Conservation (phyloP, 2,113 vertebrate genomes). For the Campylomormyrus numenius region DNA sequence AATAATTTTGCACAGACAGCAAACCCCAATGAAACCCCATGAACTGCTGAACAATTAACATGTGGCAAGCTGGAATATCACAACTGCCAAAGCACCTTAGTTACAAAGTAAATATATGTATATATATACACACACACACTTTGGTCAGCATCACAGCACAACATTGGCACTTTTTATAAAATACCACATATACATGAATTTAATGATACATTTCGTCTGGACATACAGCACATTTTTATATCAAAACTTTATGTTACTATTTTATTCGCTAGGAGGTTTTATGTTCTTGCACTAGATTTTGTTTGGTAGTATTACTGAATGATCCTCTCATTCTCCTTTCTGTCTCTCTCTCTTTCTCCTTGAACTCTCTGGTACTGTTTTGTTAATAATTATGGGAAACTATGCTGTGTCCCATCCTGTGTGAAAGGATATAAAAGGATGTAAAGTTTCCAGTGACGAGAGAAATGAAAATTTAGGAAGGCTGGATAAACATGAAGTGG, state of each 20-base stretch:
- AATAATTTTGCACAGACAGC: conserved; percentile 9
- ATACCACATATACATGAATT: not conserved
- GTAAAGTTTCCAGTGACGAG: not conserved
- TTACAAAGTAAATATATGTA: conserved; percentile 14
- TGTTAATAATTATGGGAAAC: conserved; percentile 56
- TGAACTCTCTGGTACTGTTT: conserved; percentile 41
- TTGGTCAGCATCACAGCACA: not conserved
- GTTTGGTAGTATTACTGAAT: not conserved
- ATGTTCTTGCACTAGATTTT: conserved; percentile 14
- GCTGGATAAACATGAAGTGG: not conserved
- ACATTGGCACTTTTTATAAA: not conserved
- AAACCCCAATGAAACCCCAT: conserved; percentile 5
- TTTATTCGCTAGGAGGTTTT: conserved; percentile 8
- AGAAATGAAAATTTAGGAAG: not conserved
- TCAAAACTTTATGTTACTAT: not conserved
- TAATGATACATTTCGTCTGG: not conserved
- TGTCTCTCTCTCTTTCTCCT: conserved; percentile 26
- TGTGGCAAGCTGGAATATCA: conserved; percentile 37
- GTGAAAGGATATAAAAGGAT: conserved; percentile 44
- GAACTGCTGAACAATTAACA: conserved; percentile 31
- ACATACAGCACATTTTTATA: not conserved
- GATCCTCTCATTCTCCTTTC: conserved; percentile 30
- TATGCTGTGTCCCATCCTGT: conserved; percentile 41
- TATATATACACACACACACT: not conserved
- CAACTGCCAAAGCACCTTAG: conserved; percentile 39